Percentiles rank a stretch among this genome's conserved stretches.
phyloP scores from a whole-genome alignment of 2,888 invertebrate genomes.

The Stenurella melanura region DNA sequence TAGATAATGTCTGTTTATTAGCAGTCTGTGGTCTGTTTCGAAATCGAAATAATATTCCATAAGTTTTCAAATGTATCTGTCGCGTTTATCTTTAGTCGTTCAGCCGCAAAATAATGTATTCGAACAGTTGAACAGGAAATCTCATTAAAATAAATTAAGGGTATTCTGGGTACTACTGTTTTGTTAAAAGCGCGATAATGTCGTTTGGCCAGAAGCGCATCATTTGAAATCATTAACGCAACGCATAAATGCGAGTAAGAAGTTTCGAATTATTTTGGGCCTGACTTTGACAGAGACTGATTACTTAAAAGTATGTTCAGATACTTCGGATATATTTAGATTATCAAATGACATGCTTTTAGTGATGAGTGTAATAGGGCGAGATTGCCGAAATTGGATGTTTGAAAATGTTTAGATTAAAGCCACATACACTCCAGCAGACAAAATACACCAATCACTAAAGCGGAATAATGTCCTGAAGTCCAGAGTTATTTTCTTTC shows the following conservation, averaged over 20 bases:
- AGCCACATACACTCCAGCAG: too few species aligned
- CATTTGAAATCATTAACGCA: conserved; percentile 23
- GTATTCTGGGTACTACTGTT: background rate
- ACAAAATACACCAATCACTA: too few species aligned
- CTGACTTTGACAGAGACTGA: conserved; percentile 35
- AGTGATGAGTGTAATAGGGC: too few species aligned
- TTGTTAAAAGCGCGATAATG: conserved; percentile 14
- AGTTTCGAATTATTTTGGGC: conserved; percentile 32
- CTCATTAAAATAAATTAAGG: conserved; percentile 22
- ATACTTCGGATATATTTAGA: background rate
- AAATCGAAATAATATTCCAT: conserved; percentile 8
- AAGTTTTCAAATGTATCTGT: too few species aligned
- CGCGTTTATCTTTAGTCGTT: background rate
- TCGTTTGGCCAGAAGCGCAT: conserved; percentile 19
- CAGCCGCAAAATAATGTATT: background rate
- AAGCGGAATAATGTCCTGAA: too few species aligned
- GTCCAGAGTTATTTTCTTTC: too few species aligned
- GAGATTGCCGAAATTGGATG: too few species aligned
- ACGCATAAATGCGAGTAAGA: conserved; percentile 20
- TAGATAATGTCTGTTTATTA: conserved; percentile 8
- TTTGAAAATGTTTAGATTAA: too few species aligned
- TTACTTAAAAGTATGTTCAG: conserved; percentile 13
- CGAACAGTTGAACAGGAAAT: background rate
- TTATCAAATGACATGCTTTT: too few species aligned
- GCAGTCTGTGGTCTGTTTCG: conserved; percentile 9